Evolutionary conservation across 2,113 vertebrate species (phyloP), one percentile per base, ranked within the genome.

Genomic region (Oreochromis tanganicae): DNA sequence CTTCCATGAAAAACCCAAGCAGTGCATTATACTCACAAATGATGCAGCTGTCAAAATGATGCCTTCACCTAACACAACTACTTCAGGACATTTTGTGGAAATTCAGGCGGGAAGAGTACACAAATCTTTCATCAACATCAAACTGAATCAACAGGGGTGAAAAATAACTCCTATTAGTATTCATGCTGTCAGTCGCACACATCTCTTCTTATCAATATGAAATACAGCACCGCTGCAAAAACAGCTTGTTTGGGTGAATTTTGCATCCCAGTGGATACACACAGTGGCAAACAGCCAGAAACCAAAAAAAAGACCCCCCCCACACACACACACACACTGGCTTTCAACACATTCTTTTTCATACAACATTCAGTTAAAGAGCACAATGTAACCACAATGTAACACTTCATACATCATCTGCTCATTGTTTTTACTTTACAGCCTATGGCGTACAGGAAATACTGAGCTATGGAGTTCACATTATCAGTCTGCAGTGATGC

Each of bases 101-200:
- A 88, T 56, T n/a, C 34, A 9, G 24, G 46, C 24, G 13, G 10
- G 38, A 6, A 73, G 32, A 63, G 55, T 48, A 73, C 84, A 61
- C 78, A 27, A 27, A 87, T 88, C 38, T 80, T 86, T 89, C 84
- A 93, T 87, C 78, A 75, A 90, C 88, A 89, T 92, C 89, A 89
- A 88, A 91, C 83, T 48, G 83, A 92, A 80, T 21, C 89, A 66
- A 84, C 80, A 86, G 82, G 48, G 85, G 5, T 81, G 83, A 83
- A 92, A 90, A 89, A 93, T 88, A 92, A 87, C 82, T 81, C 38
- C 3, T 48, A 90, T 92, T 88, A 88, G 84, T 87, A 89, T 92
- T 93, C 89, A 85, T 79, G 83, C 85, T 84, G 83, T 89, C 89
- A 89, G 83, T 90, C 55, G 80, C 80, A 86, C 82, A 82, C 90